A percentile compares a stretch with the other conserved stretches of the same genome.
Conservation (phyloP, 1,140 invertebrate genomes). For the Ceratina australensis region DNA sequence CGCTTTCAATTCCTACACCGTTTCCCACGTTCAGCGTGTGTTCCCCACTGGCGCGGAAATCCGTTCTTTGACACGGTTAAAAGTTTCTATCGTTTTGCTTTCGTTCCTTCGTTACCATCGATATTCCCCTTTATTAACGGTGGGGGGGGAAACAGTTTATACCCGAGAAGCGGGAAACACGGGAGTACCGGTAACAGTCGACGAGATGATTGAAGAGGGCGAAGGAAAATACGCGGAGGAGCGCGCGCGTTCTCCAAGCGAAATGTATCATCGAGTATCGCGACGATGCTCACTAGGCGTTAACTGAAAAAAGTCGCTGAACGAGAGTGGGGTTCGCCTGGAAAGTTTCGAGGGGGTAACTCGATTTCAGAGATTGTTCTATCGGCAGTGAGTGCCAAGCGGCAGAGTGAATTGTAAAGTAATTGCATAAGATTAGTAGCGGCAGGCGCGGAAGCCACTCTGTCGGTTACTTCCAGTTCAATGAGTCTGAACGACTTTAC, state of each 20-base stretch:
- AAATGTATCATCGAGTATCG: constrained; percentile 49
- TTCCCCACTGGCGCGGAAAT: not conserved
- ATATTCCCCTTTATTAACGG: not conserved
- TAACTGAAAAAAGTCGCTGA: constrained; percentile 45
- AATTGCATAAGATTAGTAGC: constrained; percentile 80
- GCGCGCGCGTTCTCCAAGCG: constrained; percentile 29
- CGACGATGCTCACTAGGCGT: constrained; percentile 46
- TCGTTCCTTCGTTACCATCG: constrained; percentile 4
- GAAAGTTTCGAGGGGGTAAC: constrained; percentile 69
- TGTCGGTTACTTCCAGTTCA: constrained; percentile 79
- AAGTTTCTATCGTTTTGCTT: not conserved
- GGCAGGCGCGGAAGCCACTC: constrained; percentile 76
- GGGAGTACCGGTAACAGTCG: not conserved
- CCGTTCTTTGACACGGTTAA: constrained; percentile 5
- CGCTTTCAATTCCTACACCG: not conserved
- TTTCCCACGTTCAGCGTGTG: not conserved
- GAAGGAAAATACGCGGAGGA: constrained; percentile 2
- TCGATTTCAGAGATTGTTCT: constrained; percentile 75
- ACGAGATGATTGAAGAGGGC: not conserved
- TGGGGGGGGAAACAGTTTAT: not conserved
- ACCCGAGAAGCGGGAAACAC: not conserved
- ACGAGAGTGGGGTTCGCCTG: constrained; percentile 38
- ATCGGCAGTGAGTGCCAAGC: constrained; percentile 75
- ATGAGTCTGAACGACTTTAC: constrained; percentile 79
- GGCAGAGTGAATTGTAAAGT: constrained; percentile 79